phyloP scores from a whole-genome alignment of 1,140 invertebrate species.

The Trachymyrmex cornetzi region DNA sequence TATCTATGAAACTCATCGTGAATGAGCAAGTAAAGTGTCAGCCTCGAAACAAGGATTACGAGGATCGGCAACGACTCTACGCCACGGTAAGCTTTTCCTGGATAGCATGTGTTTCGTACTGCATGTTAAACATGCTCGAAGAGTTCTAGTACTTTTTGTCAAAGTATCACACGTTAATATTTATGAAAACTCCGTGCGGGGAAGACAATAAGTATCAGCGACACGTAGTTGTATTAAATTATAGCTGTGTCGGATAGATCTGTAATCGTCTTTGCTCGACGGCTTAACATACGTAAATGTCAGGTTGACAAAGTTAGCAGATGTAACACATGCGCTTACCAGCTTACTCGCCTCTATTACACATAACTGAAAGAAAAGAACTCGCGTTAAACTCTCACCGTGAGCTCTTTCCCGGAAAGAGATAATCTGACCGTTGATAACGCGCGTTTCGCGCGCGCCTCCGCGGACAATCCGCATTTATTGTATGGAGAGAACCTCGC shows the following conservation, averaged over 20 bases:
- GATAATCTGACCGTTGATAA: slow-evolving; percentile 49
- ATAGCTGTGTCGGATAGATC: neutral
- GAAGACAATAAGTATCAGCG: neutral
- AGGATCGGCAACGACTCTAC: slow-evolving; percentile 20
- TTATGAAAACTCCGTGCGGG: neutral
- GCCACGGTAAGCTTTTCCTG: slow-evolving; percentile 26
- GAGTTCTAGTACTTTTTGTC: neutral
- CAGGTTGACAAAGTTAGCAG: neutral
- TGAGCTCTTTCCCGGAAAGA: slow-evolving; percentile 32
- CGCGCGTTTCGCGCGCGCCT: slow-evolving; percentile 12
- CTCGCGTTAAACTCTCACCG: slow-evolving; percentile 52
- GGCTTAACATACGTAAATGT: slow-evolving; percentile 15
- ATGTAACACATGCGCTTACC: slow-evolving; percentile 20
- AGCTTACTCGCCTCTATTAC: slow-evolving; percentile 32
- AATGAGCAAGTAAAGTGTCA: slow-evolving; percentile 40
- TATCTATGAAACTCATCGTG: slow-evolving; percentile 33
- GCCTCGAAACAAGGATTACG: slow-evolving; percentile 53
- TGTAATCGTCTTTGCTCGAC: slow-evolving; percentile 26
- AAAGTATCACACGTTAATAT: neutral
- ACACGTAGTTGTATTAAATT: neutral
- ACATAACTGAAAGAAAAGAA: slow-evolving; percentile 29
- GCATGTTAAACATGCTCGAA: slow-evolving; percentile 17
- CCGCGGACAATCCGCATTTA: slow-evolving; percentile 34
- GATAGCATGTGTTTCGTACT: slow-evolving; percentile 1
- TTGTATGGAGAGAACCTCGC: slow-evolving; percentile 7